Conservation (phyloP, 1,140 invertebrate genomes). For the Diorhabda sublineata region DNA sequence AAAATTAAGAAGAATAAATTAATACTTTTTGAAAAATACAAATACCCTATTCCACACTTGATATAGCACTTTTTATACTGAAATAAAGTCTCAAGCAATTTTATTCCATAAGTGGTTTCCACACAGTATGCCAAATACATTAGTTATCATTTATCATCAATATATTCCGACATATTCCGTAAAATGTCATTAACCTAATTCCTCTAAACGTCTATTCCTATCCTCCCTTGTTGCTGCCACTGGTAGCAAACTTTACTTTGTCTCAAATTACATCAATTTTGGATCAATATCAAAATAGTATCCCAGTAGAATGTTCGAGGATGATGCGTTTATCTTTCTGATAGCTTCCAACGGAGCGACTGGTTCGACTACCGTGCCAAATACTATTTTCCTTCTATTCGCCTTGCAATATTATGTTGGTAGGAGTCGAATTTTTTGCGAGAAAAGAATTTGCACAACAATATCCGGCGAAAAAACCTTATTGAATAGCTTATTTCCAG, state of each 20-base stretch:
- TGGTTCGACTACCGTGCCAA: slow-evolving; percentile 15
- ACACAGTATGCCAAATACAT: no score
- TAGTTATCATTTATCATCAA: no score
- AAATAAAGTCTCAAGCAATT: no score
- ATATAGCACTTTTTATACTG: no score
- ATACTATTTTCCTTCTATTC: slow-evolving; percentile 19
- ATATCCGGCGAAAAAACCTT: slow-evolving; percentile 9
- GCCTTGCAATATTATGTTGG: slow-evolving; percentile 19
- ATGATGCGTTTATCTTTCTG: slow-evolving; percentile 11
- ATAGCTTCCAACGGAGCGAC: slow-evolving; percentile 9
- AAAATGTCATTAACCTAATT: not conserved
- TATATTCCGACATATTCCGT: no score
- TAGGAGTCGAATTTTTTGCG: slow-evolving; percentile 14
- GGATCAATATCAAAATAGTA: slow-evolving; percentile 19
- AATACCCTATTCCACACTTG: no score
- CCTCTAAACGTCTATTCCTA: not conserved
- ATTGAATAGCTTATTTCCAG: not conserved
- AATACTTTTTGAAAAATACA: no score
- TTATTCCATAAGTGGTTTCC: no score
- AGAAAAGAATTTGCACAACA: slow-evolving; percentile 14
- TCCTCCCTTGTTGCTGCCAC: not conserved
- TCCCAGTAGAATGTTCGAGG: slow-evolving; percentile 8
- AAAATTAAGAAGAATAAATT: no score
- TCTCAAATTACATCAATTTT: slow-evolving; percentile 22
- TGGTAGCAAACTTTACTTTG: slow-evolving; percentile 14